Evolutionary conservation across 2,113 vertebrate genomes (phyloP).

Genomic region (Danio rerio): DNA sequence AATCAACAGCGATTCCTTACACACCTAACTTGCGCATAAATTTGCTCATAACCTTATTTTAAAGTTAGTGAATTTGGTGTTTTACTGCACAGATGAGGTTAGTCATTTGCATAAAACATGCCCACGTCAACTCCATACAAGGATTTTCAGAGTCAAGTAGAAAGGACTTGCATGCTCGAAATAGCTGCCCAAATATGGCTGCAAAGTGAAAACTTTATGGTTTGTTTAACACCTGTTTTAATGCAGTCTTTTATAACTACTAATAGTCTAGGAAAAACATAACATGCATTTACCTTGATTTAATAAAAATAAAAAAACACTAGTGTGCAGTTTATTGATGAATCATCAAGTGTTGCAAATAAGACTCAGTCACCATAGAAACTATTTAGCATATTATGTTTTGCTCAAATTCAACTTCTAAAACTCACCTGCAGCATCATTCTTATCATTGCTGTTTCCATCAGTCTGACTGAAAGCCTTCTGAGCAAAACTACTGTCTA

Average conservation of each 20-base stretch:
- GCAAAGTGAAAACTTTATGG: too few species aligned
- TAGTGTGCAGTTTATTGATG: neutral
- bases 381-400: neutral
- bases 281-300: too few species aligned
- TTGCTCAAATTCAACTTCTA: neutral
- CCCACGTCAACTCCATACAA: neutral
- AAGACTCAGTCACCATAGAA: neutral
- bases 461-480: slow-evolving; percentile 20
- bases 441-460: neutral
- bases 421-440: slow-evolving; percentile 33
- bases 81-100: neutral
- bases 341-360: neutral
- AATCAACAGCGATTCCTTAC: too few species aligned
- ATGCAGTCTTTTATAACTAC: too few species aligned
- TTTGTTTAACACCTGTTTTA: too few species aligned
- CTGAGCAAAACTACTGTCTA: slow-evolving; percentile 39
- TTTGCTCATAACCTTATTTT: neutral
- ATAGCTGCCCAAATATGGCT: too few species aligned
- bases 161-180: too few species aligned
- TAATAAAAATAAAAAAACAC: too few species aligned
- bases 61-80: neutral
- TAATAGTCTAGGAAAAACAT: too few species aligned
- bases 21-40: neutral
- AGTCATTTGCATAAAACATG: neutral
- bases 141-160: too few species aligned